Evolutionary conservation across 1,140 invertebrate species (phyloP), one percentile per base, ranked within the genome.

Genomic region (Eurosta solidaginis): DNA sequence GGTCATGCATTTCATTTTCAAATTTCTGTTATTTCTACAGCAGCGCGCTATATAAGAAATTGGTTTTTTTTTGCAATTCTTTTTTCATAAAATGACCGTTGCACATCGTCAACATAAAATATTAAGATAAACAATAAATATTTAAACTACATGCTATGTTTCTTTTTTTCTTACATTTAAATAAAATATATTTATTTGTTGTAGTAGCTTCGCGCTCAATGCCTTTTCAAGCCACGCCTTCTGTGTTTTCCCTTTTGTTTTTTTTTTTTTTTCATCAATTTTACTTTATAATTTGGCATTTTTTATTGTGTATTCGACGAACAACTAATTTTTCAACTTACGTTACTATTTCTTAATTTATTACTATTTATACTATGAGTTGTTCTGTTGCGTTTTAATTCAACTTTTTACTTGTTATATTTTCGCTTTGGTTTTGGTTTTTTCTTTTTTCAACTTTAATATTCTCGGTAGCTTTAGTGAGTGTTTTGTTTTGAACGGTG

Each of bases 401-500:
- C n/a, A n/a, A n/a, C n/a, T n/a, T n/a, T n/a, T n/a, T n/a, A n/a
- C n/a, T n/a, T n/a, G n/a, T n/a, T n/a, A n/a, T n/a, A 68, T 12
- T 27, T 54, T 52, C 52, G n/a, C 14, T 4, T 9, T 33, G 14
- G 3, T 25, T 63, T 29, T 9, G 5, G 20, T 68, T 0, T 40
- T 68, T 68, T 12, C 29, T 27, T 29, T n/a, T 33, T 36, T 68
- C 33, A 9, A 14, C 27, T 27, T 33, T 68, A 33, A 40, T 20
- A n/a, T 40, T 68, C 7, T 68, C 20, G 20, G 9, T 20, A 0
- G 14, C 20, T 33, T 59, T 59, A 29, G 54, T 59, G 27, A 59
- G 54, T 59, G 54, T 2, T 40, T 47, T n/a, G n/a, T n/a, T 68
- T 36, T 68, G 29, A 40, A 68, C 59, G 59, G 59, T 68, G 59